Base-by-base conservation (phyloP, 2,888 invertebrate species). In the Gandaritis pyraliata region DNA sequence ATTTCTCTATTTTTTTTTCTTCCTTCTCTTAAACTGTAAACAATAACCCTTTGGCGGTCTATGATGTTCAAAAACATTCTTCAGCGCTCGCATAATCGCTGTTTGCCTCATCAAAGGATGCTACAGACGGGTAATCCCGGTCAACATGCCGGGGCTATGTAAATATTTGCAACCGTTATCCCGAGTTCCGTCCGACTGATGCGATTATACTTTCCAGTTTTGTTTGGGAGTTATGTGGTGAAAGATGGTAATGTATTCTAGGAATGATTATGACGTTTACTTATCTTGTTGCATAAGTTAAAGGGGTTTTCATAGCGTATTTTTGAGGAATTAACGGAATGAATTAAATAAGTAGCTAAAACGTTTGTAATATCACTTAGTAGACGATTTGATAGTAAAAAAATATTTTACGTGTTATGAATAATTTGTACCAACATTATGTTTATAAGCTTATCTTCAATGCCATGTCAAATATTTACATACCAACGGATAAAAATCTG, bases 41-140 rank as follows among this genome's bases (percentile, higher is more conserved):
- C 8, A 33, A 33, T 33, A 33, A 11, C 33, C 33, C 10, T 8
- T 11, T 33, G 33, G 8, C 33, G 41, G 41, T 41, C 41, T 45
- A 33, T 41, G 16, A 33, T 30, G 41, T 53, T 59, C 50, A 63
- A 51, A 63, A 58, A 59, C 45, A 50, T 54, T 54, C 54, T 43
- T 57, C 41, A 39, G 12, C 45, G 12, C 23, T 51, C 58, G 51
- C 55, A 38, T 63, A 56, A 58, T 60, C 38, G 49, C 64, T 64
- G 58, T 65, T 59, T 57, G 66, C 61, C 49, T 69, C 71, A 68
- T 70, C 71, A 70, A 65, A 68, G 65, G 64, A 53, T 45, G 60
- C 52, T 51, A 65, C 69, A 75, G 72, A 75, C 71, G 67, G 65
- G 71, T 71, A 69, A 72, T 72, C 69, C 68, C 66, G 69, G 72